Evolutionary conservation across 2,888 invertebrate genomes (phyloP), one percentile per base, ranked within the genome.

Genomic region (Hirtodrosophila cameraria): DNA sequence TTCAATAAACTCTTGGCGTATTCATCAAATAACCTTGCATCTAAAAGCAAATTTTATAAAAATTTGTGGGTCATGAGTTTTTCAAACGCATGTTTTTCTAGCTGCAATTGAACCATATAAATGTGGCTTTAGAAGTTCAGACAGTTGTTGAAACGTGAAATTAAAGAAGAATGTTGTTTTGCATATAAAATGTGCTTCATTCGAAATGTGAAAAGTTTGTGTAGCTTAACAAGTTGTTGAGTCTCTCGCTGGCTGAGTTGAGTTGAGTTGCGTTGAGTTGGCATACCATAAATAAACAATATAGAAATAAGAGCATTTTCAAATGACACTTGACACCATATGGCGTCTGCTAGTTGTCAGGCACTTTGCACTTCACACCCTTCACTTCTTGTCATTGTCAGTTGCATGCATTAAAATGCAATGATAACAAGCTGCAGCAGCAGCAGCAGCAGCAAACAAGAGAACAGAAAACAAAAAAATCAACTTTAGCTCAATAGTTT

Each of bases 321-420:
- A 83, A 86, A 83, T 80, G 86, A 67, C 84, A 83, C 80, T 81
- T 81, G 86, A 81, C 80, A 81, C 86, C 86, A 83, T 83, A 74
- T 86, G 78, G 64, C 63, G 71, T 57, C 62, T 58, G 65, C 58
- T 49, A 36, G 67, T 55, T 68, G 55, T 70, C 62, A 59, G 50
- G 41, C 61, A 60, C 49, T 60, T 60, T 48, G 39, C 36, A 35
- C 41, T 16, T 23, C 36, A 6, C 35, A 7, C 16, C 11, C 18
- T 23, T 5, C 23, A 16, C 16, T 31, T 25, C 41, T 58, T 68
- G 57, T 58, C 69, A 68, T 68, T 82, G 79, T 82, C 86, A 79
- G 83, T 42, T 78, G 79, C 86, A 85, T 65, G 79, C 83, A 85
- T 79, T 85, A 75, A 82, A 79, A 79, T 85, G 86, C 83, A 85